Conservation (phyloP, 2,113 vertebrate species). For the Salvelinus fontinalis region DNA sequence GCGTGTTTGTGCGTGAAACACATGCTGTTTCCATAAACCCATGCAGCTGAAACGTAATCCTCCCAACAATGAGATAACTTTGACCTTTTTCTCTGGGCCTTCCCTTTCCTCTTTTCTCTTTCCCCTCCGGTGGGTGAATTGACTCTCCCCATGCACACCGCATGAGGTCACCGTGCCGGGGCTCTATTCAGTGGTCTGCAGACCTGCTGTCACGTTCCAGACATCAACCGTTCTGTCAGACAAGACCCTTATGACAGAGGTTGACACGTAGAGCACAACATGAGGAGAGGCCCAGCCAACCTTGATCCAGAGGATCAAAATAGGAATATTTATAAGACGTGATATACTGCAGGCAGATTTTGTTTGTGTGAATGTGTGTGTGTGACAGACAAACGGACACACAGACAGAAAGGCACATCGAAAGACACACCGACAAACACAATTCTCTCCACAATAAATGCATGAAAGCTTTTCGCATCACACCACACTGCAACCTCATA, state of each 20-base stretch:
- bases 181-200: constrained; percentile 55
- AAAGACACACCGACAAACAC: background rate
- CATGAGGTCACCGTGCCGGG: constrained; percentile 32
- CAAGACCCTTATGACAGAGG: constrained; percentile 20
- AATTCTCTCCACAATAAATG: background rate
- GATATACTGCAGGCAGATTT: background rate
- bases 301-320: background rate
- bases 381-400: background rate
- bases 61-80: constrained; percentile 11
- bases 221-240: constrained; percentile 63
- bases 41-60: constrained; percentile 2
- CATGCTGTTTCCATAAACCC: background rate
- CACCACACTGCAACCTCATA: background rate
- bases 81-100: background rate
- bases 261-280: constrained; percentile 34
- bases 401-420: background rate
- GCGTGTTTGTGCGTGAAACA: background rate
- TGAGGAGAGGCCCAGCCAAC: constrained; percentile 14
- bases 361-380: background rate
- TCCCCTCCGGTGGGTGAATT: background rate
- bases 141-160: background rate
- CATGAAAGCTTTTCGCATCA: constrained; percentile 1
- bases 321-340: background rate
- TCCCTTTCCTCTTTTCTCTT: background rate
- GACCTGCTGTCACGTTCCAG: constrained; percentile 40